A percentile compares a stretch with the other conserved stretches of the same genome.
phyloP scores from a whole-genome alignment of 2,113 vertebrate genomes.

The Onychorhynchus coronatus region DNA sequence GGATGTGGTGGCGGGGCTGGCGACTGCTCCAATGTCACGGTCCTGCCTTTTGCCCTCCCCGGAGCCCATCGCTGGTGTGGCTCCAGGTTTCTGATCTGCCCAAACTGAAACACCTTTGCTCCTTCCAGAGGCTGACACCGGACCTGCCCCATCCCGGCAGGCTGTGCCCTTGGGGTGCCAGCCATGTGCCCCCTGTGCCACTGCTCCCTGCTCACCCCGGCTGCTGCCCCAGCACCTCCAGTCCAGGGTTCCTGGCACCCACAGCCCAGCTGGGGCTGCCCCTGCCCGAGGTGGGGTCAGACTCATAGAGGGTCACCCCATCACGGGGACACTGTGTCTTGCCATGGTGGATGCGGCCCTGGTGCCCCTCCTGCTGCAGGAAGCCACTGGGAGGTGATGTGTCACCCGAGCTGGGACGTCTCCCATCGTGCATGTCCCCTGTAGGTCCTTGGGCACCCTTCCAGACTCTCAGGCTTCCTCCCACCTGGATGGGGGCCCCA shows the following conservation, averaged over 20 bases:
- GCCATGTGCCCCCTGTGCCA: background rate
- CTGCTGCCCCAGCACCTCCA: background rate
- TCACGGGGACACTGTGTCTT: accelerated
- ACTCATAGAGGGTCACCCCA: background rate
- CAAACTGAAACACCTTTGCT: background rate
- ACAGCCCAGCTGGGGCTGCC: background rate
- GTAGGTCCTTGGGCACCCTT: accelerated
- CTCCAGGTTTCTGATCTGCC: background rate
- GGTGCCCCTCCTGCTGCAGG: background rate
- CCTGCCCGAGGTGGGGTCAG: background rate
- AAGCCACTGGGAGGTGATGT: background rate
- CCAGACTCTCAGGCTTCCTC: background rate
- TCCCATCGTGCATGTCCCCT: accelerated
- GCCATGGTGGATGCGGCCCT: accelerated
- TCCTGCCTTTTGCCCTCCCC: background rate
- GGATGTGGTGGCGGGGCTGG: background rate
- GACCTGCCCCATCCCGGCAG: background rate
- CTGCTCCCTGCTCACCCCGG: background rate
- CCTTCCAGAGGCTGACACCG: background rate
- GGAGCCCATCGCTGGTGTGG: accelerated
- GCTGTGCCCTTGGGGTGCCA: background rate
- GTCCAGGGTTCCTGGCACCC: background rate
- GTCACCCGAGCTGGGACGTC: background rate
- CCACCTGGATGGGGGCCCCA: accelerated
- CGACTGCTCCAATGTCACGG: accelerated